These are phyloP conservation scores for Dicranocentrus wangi DNA, from an alignment of 2,888 invertebrate genomes.

Conservation along the genomic window DNA sequence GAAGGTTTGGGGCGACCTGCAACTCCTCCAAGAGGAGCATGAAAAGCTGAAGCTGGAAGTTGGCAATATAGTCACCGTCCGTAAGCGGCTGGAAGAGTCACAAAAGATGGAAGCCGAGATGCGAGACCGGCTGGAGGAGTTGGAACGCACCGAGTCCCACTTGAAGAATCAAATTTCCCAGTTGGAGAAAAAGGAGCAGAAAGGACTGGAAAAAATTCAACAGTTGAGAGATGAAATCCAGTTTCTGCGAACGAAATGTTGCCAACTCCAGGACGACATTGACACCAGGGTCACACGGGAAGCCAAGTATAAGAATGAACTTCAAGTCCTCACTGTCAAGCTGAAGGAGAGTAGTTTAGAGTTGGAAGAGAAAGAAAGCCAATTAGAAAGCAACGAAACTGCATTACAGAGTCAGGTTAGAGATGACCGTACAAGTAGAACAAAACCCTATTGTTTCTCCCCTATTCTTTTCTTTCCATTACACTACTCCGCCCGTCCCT, in stretches of 20 bases:
- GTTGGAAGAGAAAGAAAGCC: slow-evolving; percentile 71
- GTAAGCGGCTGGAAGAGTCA: slow-evolving; percentile 69
- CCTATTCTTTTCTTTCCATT: not conserved
- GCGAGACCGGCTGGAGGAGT: slow-evolving; percentile 79
- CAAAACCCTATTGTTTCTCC: not conserved
- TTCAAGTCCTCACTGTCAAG: slow-evolving; percentile 67
- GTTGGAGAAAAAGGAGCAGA: slow-evolving; percentile 67
- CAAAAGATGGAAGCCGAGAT: slow-evolving; percentile 78
- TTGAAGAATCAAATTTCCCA: slow-evolving; percentile 60
- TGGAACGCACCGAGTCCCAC: slow-evolving; percentile 79
- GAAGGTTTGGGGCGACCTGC: slow-evolving; percentile 78
- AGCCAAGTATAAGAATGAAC: slow-evolving; percentile 70
- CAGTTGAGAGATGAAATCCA: slow-evolving; percentile 72
- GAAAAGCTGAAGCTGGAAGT: slow-evolving; percentile 69
- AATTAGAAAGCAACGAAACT: slow-evolving; percentile 68
- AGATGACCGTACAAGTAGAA: too few species aligned
- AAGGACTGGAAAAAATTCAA: slow-evolving; percentile 67
- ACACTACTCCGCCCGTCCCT: too few species aligned
- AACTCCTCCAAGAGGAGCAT: slow-evolving; percentile 77
- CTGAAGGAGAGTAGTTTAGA: slow-evolving; percentile 67
- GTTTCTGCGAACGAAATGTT: slow-evolving; percentile 70
- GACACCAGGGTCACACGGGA: slow-evolving; percentile 64
- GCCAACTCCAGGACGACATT: slow-evolving; percentile 72
- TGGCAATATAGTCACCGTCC: slow-evolving; percentile 59
- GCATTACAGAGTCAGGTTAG: slow-evolving; percentile 68